Base-by-base conservation (phyloP, 2,888 invertebrate species). In the Macrostomum cliftonense region DNA sequence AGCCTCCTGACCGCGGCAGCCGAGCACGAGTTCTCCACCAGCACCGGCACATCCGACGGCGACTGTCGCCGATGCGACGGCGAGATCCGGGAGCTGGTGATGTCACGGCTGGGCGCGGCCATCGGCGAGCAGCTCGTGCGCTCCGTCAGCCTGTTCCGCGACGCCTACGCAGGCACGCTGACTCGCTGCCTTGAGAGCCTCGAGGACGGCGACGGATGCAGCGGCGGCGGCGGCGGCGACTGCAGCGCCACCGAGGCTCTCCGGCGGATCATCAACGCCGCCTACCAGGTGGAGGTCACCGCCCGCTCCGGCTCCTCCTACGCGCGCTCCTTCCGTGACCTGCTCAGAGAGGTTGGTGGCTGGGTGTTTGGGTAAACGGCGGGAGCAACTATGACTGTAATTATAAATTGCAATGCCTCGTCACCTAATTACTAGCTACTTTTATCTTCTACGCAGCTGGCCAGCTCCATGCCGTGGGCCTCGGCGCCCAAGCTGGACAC, bases 131-230 rank as follows among this genome's bases (percentile, higher is more conserved):
- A 83, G 62, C 74, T 87, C 47, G 79, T 82, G 37, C 77, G 77
- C 52, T 84, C 84, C 13, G 79, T 87, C 1, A 79, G 83, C 59
- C 82, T 83, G 62, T 74, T 86, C 40, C 78, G 81, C 56, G 83
- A 85, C 55, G 80, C 80, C 1, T 85, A 83, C 61, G 78, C 28
- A 9, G 28, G 28, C 28, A 28, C 28, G 28, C 28, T 28, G 28
- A 28, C 28, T 9, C 28, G 28, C 28, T 28, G 28, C 9, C 28
- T 28, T 9, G 28, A 28, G 28, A 9, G 28, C 28, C 28, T 28
- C 28, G 28, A 28, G 28, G 28, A 65, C 47, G 28, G 28, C 28
- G 28, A 28, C 28, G 28, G 28, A n/a, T n/a, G n/a, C n/a, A n/a
- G n/a, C n/a, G n/a, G n/a, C n/a, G n/a, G n/a, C n/a, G n/a, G n/a